Base-by-base conservation (phyloP, 1,140 invertebrate species). In the Oedothorax gibbosus region DNA sequence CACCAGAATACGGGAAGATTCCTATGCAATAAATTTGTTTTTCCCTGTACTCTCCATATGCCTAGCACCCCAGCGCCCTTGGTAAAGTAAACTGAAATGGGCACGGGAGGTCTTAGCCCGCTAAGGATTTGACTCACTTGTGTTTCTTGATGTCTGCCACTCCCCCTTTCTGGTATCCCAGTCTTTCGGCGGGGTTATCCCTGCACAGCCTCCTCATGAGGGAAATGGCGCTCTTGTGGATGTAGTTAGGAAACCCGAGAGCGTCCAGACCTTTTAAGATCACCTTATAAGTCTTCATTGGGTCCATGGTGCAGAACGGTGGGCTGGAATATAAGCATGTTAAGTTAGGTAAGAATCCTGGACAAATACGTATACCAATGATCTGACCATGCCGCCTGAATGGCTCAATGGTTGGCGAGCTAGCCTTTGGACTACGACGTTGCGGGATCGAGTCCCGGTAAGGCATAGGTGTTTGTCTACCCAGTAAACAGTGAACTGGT, bases 231-330 rank as follows among this genome's bases (percentile, higher is more conserved):
- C 98, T 97, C 87, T 95, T 93, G 0, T 95, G 97, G 87, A 99
- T 98, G 88, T 94, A 96, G 86, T 96, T 92, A 62, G 97, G 97
- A 90, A 99, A 99, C 89, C 99, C 97, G 80, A 98, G 96, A 49
- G 96, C 97, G 90, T 99, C 98, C 65, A 99, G 98, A 71, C 98
- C 98, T 90, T 99, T 99, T 66, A 99, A 91, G 88, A 99, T 99
- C 86, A 99, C 97, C 88, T 99, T 99, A 90, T 99, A 99, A 0
- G 98, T 99, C 90, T 98, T 98, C 98, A 99, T 99, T 0, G 98
- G 98, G 91, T 99, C 98, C 0, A 94, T 93, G 4, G 97, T 97
- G 71, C 96, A 96, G 90, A 99, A 99, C 6, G 98, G 97, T 60
- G 98, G 97, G 88, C 90, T 92, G 71, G 0, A 18, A 71, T 8